Evolutionary conservation across 2,797 vertebrate species (phyloP).

Genomic region (Sebastes trivittatus): DNA sequence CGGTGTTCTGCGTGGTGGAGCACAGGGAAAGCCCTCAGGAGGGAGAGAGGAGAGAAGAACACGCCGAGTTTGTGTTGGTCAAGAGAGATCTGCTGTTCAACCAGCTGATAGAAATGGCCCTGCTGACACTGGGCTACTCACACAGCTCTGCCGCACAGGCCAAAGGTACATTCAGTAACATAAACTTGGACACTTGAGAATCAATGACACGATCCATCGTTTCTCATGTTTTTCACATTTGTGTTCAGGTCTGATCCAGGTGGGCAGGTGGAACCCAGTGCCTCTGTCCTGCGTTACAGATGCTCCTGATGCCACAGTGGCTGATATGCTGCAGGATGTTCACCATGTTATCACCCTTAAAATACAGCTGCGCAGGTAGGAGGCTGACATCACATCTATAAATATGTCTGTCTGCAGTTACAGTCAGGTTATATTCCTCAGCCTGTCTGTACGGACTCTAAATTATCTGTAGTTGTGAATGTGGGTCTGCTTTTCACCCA

Average conservation of each 20-base stretch:
- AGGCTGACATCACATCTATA: background rate
- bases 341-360: slow-evolving; percentile 96
- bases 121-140: slow-evolving; percentile 95
- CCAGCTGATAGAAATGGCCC: slow-evolving; percentile 96
- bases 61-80: slow-evolving; percentile 95
- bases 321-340: slow-evolving; percentile 97
- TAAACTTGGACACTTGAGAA: background rate
- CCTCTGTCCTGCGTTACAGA: slow-evolving; percentile 95
- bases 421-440: background rate
- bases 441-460: background rate
- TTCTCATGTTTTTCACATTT: background rate
- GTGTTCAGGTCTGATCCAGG: slow-evolving; percentile 91
- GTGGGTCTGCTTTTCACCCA: background rate
- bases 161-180: slow-evolving; percentile 84
- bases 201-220: background rate
- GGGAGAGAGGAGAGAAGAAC: slow-evolving; percentile 89
- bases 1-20: slow-evolving; percentile 97
- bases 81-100: slow-evolving; percentile 96
- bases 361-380: slow-evolving; percentile 96
- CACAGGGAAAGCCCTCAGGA: slow-evolving; percentile 90
- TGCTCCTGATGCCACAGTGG: slow-evolving; percentile 94
- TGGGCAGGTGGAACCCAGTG: slow-evolving; percentile 97
- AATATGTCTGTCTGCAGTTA: background rate
- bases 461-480: background rate
- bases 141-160: slow-evolving; percentile 96